Percentiles rank a stretch among this genome's conserved stretches.
These are phyloP conservation scores for Tachycineta bicolor DNA, from an alignment of 2,113 vertebrate genomes.

Conservation along the genomic window DNA sequence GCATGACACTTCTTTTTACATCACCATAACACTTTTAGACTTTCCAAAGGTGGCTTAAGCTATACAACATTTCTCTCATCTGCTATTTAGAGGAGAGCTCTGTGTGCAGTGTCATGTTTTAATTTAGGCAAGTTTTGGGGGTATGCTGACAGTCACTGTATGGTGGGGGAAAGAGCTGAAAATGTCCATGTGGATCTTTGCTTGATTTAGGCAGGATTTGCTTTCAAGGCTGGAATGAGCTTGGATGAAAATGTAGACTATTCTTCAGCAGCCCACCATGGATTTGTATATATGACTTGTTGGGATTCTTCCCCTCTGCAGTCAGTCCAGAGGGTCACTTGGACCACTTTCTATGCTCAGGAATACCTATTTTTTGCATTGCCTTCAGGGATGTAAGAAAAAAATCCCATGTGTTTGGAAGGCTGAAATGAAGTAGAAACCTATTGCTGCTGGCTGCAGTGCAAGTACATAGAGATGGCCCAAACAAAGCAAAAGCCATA, in stretches of 20 bases:
- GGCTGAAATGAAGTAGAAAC: constrained; percentile 37
- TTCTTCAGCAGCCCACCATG: not conserved
- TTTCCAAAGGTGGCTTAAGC: not conserved
- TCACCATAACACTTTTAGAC: not conserved
- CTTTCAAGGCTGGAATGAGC: not conserved
- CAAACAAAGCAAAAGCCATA: not conserved
- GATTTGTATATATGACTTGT: not conserved
- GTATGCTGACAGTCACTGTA: not conserved
- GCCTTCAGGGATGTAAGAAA: not conserved
- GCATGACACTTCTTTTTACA: not conserved
- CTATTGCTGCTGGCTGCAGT: not conserved
- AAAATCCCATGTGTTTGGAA: not conserved
- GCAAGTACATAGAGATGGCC: not conserved
- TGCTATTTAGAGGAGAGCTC: not conserved
- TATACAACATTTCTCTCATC: not conserved
- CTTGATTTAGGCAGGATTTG: not conserved
- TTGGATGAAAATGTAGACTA: not conserved
- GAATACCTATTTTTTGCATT: not conserved
- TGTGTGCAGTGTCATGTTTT: not conserved
- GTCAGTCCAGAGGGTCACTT: not conserved
- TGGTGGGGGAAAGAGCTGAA: not conserved
- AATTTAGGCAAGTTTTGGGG: not conserved
- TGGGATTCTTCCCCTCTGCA: not conserved
- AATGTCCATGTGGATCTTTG: not conserved
- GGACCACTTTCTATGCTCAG: not conserved